Evolutionary conservation across 2,113 vertebrate species (phyloP).

Genomic region (Eulacestoma nigropectus): DNA sequence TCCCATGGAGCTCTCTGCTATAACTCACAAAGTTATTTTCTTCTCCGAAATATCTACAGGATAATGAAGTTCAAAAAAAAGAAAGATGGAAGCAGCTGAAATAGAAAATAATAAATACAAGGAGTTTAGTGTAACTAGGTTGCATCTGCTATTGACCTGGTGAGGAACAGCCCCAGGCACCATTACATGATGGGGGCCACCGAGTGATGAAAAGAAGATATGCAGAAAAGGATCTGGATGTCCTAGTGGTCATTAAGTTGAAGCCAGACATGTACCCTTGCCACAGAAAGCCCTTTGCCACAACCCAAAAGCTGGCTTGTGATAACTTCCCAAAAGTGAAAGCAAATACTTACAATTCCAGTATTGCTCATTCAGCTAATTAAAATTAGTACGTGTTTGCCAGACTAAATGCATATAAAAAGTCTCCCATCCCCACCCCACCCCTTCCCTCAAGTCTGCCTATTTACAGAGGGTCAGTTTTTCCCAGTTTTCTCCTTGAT

Average conservation of each 20-base stretch:
- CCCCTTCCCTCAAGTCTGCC: too few relatives aligned
- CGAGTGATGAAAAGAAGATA: not conserved
- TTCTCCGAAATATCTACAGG: not conserved
- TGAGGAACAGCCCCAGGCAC: not conserved
- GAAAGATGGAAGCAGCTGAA: not conserved
- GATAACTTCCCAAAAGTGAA: not conserved
- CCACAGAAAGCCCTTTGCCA: not conserved
- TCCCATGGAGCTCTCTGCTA: not conserved
- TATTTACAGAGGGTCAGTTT: not conserved
- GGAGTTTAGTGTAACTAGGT: not conserved
- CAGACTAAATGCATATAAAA: not conserved
- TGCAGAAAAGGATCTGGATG: not conserved
- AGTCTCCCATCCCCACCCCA: accelerated
- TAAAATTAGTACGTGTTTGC: not conserved
- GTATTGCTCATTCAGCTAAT: not conserved
- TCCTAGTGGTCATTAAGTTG: not conserved
- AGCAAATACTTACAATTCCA: not conserved
- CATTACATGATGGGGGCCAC: not conserved
- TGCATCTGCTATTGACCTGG: not conserved
- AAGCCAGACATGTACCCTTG: not conserved
- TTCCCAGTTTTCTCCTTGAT: not conserved
- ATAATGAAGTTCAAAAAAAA: not conserved
- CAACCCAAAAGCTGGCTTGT: not conserved
- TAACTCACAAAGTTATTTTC: not conserved
- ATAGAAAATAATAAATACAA: not conserved